Evolutionary conservation across 2,888 invertebrate genomes (phyloP), one percentile per base, ranked within the genome.

Genomic region (Stramonita haemastoma): DNA sequence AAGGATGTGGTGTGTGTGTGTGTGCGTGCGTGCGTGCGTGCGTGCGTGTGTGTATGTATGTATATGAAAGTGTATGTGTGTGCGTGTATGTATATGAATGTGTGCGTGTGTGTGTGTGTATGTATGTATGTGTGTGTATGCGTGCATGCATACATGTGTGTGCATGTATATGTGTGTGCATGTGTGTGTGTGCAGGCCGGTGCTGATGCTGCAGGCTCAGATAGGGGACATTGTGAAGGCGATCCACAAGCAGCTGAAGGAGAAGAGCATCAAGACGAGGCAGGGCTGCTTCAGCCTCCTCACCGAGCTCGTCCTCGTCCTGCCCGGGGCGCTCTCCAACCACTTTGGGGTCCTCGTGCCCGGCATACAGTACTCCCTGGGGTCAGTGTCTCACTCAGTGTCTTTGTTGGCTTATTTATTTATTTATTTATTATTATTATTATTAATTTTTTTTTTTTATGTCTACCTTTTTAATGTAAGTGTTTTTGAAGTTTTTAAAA

Each of bases 231-330:
- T 99, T 91, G 98, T 99, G 0, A 98, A 97, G 95, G 98, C 98
- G n/a, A 97, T 99, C 73, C 97, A 98, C 95, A 97, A 98, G 90
- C 97, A 98, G 95, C 97, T 98, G 97, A 97, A 97, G 91, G 95
- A 95, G 91, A 96, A 96, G 92, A 95, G 95, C 92, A 94, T 96
- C 87, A 96, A 96, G 91, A 96, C 96, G 5, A 97, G 99, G 86
- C 99, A 99, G 95, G 98, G 98, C 93, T 99, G 99, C 95, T 98
- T 99, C 95, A 97, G 98, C 19, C 96, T 99, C 90, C 97, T 99
- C 86, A 98, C 98, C 92, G 99, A 99, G 96, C 97, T 99, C 90
- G 97, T 99, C 89, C 97, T 97, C 87, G 98, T 98, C 15, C 96
- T 99, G 92, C 99, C 99, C 2, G 98, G 98, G 90, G 98, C 98